Percentiles rank a stretch among this genome's conserved stretches.
phyloP scores from a whole-genome alignment of 2,113 vertebrate species.

The Seriola dumerili region DNA sequence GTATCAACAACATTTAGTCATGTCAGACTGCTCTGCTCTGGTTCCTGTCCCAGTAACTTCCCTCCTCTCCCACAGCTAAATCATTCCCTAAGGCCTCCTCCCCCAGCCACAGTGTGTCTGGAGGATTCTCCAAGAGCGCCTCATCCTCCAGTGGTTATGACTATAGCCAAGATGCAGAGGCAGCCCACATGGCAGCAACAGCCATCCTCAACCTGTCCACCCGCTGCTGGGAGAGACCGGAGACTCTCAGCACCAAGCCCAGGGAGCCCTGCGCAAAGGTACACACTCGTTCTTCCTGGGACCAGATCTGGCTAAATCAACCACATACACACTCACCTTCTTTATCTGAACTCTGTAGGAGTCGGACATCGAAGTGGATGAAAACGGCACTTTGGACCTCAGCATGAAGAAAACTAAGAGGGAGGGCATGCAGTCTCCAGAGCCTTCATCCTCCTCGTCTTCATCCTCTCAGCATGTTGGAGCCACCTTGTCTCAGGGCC shows the following conservation, averaged over 20 bases:
- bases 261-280: slow-evolving; percentile 90
- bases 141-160: slow-evolving; percentile 92
- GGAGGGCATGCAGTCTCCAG: slow-evolving; percentile 90
- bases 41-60: not conserved
- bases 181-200: slow-evolving; percentile 97
- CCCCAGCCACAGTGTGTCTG: slow-evolving; percentile 88
- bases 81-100: slow-evolving; percentile 91
- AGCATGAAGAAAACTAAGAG: slow-evolving; percentile 95
- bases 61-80: slow-evolving; percentile 83
- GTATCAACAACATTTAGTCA: not conserved
- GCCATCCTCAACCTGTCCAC: slow-evolving; percentile 99
- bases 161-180: slow-evolving; percentile 96
- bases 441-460: slow-evolving; percentile 84
- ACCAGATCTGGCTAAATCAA: not conserved
- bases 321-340: not conserved
- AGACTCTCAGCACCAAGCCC: slow-evolving; percentile 93
- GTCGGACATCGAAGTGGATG: slow-evolving; percentile 95
- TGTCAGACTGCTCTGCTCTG: too few relatives aligned
- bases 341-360: slow-evolving; percentile 79
- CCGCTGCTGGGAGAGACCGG: slow-evolving; percentile 97
- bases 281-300: not conserved
- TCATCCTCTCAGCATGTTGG: slow-evolving; percentile 86
- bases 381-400: slow-evolving; percentile 96
- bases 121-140: slow-evolving; percentile 89
- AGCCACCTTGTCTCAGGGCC: slow-evolving; percentile 89